Base-by-base conservation (phyloP, 2,888 invertebrate species). In the Hoplodrina blanda region DNA sequence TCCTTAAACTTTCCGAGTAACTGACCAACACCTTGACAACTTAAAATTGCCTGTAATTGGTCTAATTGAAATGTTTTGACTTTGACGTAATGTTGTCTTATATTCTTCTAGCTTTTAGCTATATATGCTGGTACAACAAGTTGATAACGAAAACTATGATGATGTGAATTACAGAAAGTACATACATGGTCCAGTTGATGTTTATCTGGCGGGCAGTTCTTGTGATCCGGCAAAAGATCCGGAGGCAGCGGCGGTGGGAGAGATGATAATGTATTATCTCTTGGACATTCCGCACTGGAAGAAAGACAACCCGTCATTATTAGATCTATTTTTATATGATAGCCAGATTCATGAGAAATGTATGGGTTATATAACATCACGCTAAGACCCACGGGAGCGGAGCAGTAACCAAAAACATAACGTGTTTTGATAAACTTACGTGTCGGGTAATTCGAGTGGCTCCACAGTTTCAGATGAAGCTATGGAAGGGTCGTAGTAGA, bases 171-270 rank as follows among this genome's bases (percentile, higher is more conserved):
- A 46, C 0, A 46, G 44, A 46, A 17, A 46, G 11, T 53, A 80
- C 97, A 96, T 96, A 99, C 98, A 95, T 99, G 99, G 93, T 99
- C 98, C 69, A 99, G 93, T 91, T 99, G 99, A 94, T 99, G 99
- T 93, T 98, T 97, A 90, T 98, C 98, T 0, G 98, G 97, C 0
- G 98, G 98, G 50, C 98, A 97, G 88, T 98, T 98, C 75, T 97
- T 97, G 79, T 97, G 97, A 74, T 98, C 97, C 0, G 99, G 99
- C 73, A 99, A 94, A 71, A 98, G 95, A 75, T 98, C 97, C 0
- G 98, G 97, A 2, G 98, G 97, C 66, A 96, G 83, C 3, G 96
- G 96, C 25, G 98, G 98, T 25, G 97, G 96, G 59, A 96, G 94
- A 1, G 96, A 94, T 2, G 96, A 96, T 61, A 96, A 83, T 50